Conservation (phyloP, 2,113 vertebrate genomes). For the Lampris incognitus region DNA sequence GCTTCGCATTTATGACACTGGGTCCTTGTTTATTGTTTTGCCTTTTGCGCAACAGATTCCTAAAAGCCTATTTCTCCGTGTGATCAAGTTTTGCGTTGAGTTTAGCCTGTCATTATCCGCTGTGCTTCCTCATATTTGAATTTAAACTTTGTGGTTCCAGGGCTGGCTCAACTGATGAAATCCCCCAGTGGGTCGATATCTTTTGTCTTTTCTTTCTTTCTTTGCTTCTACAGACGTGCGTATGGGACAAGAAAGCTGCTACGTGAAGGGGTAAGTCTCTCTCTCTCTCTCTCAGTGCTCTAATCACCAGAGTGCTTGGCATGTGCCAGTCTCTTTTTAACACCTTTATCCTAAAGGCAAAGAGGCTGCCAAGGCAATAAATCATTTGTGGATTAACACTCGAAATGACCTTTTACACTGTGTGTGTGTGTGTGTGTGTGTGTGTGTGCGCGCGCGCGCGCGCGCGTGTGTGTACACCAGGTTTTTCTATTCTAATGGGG, state of each 20-base stretch:
- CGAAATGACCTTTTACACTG: slow-evolving; percentile 23
- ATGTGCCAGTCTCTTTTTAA: slow-evolving; percentile 40
- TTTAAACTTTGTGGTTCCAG: neutral
- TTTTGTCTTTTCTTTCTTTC: slow-evolving; percentile 5
- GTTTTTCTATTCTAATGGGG: no score
- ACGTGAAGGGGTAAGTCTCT: slow-evolving; percentile 1
- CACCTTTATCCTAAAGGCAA: slow-evolving; percentile 44
- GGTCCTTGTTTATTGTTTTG: no score
- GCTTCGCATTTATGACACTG: no score
- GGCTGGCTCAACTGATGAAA: neutral
- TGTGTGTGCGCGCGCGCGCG: neutral
- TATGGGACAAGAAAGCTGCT: neutral
- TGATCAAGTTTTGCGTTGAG: no score
- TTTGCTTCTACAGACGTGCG: slow-evolving; percentile 6
- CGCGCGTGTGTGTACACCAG: no score
- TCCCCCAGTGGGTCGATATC: neutral
- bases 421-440: slow-evolving; percentile 18
- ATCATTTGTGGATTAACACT: slow-evolving; percentile 59
- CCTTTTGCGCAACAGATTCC: no score
- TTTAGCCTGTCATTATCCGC: no score
- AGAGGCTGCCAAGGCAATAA: slow-evolving; percentile 55
- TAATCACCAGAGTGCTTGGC: slow-evolving; percentile 1
- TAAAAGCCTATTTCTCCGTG: no score
- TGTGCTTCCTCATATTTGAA: neutral
- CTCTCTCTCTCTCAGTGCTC: neutral